A percentile compares a stretch with the other conserved stretches of the same genome.
Conservation (phyloP, 2,888 invertebrate genomes). For the Campoplex nolae region DNA sequence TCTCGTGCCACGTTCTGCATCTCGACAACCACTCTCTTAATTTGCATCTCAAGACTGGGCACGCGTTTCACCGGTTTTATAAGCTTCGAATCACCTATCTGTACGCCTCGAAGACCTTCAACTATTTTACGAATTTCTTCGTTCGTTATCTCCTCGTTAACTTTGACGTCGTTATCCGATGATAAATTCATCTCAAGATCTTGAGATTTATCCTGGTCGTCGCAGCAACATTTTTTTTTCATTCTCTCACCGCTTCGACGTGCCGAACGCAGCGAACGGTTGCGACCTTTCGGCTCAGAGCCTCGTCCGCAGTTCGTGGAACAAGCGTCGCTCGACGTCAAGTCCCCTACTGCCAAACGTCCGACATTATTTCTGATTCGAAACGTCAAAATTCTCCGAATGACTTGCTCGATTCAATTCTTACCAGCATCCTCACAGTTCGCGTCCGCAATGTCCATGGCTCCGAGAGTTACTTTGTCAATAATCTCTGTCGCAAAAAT, state of each 20-base stretch:
- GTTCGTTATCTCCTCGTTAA: constrained; percentile 58
- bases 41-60: constrained; percentile 70
- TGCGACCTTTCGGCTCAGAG: constrained; percentile 23
- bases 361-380: background rate
- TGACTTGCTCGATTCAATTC: background rate
- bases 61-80: constrained; percentile 25
- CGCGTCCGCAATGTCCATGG: constrained; percentile 69
- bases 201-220: background rate
- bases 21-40: constrained; percentile 71
- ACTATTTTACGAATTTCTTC: constrained; percentile 72
- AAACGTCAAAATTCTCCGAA: background rate
- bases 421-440: constrained; percentile 39
- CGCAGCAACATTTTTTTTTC: constrained; percentile 33
- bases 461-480: constrained; percentile 74
- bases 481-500: constrained; percentile 75
- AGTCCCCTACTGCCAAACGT: background rate
- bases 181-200: constrained; percentile 15
- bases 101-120: constrained; percentile 72
- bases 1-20: constrained; percentile 55
- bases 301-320: background rate
- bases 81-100: constrained; percentile 74
- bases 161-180: background rate
- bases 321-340: background rate
- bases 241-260: constrained; percentile 36
- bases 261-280: constrained; percentile 20